Evolutionary conservation across 2,113 vertebrate species (phyloP).

Genomic region (Actenoides lindsayi): DNA sequence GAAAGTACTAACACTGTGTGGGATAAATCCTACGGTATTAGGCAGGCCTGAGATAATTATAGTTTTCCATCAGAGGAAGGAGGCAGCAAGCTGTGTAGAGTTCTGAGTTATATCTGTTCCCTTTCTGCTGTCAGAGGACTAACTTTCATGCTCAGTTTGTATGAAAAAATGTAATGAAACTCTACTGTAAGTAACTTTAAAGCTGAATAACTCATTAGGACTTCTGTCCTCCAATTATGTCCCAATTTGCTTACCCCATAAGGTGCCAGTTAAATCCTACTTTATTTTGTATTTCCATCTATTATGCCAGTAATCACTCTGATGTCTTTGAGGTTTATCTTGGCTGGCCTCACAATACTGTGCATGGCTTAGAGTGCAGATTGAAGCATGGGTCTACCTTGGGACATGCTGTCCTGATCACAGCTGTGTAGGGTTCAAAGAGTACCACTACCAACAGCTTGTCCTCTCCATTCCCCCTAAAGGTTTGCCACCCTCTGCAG

Average conservation of each 20-base stretch:
- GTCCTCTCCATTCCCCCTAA: not conserved
- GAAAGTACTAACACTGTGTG: not conserved
- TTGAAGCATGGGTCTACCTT: not conserved
- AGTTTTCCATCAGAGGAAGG: not conserved
- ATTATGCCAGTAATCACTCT: not conserved
- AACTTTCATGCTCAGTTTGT: conserved; percentile 38
- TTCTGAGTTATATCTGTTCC: conserved; percentile 4
- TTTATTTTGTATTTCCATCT: not conserved
- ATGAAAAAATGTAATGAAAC: conserved; percentile 27
- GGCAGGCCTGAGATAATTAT: conserved; percentile 42
- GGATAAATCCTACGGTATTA: conserved; percentile 22
- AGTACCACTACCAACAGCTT: not conserved
- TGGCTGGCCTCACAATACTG: not conserved
- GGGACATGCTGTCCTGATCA: not conserved
- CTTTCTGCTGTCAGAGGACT: not conserved
- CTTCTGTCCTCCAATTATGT: conserved; percentile 35
- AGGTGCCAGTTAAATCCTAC: not conserved
- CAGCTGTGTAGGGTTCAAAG: not conserved
- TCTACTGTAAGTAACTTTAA: conserved; percentile 24
- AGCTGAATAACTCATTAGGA: conserved; percentile 30
- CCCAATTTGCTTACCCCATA: not conserved
- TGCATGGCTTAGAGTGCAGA: not conserved
- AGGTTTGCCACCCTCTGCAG: not conserved
- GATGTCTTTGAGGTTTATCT: not conserved
- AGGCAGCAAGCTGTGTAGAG: not conserved